A percentile compares a stretch with the other conserved stretches of the same genome.
These are phyloP conservation scores for Tamias sibiricus DNA, from an alignment of 2,113 vertebrate genomes.

Conservation along the genomic window DNA sequence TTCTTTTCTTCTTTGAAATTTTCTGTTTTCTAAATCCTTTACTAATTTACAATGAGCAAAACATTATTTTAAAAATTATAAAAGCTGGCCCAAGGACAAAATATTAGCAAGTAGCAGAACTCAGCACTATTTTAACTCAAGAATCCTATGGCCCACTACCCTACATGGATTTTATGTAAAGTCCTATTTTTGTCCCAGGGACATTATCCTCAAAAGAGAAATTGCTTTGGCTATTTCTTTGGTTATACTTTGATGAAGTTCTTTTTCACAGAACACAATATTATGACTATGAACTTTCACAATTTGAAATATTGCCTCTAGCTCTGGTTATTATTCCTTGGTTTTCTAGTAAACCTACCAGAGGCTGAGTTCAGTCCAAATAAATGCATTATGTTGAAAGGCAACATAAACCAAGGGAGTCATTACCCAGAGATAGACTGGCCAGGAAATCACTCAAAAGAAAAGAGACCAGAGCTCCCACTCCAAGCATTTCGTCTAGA, in stretches of 20 bases:
- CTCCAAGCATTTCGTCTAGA: constrained; percentile 18
- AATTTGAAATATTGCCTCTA: constrained; percentile 19
- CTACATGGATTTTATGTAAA: not conserved
- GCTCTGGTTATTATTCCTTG: not conserved
- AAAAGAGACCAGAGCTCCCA: constrained; percentile 15
- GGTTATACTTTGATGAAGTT: not conserved
- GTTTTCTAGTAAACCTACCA: not conserved
- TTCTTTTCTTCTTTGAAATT: constrained; percentile 46
- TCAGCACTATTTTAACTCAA: not conserved
- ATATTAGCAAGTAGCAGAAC: constrained; percentile 2
- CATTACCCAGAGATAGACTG: not conserved
- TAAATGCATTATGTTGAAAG: constrained; percentile 27
- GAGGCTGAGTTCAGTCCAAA: constrained; percentile 1
- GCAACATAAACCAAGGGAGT: constrained; percentile 6
- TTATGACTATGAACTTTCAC: not conserved
- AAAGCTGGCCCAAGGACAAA: constrained; percentile 47
- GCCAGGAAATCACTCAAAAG: constrained; percentile 1
- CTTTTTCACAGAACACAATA: constrained; percentile 46
- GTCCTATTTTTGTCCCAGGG: constrained; percentile 22
- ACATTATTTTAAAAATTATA: not conserved
- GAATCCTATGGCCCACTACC: not conserved
- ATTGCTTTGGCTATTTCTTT: not conserved
- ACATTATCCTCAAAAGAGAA: constrained; percentile 49
- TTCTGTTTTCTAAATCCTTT: constrained; percentile 50
- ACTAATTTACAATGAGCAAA: constrained; percentile 10